phyloP scores from a whole-genome alignment of 2,888 invertebrate species.

The Geophilus truncorum region DNA sequence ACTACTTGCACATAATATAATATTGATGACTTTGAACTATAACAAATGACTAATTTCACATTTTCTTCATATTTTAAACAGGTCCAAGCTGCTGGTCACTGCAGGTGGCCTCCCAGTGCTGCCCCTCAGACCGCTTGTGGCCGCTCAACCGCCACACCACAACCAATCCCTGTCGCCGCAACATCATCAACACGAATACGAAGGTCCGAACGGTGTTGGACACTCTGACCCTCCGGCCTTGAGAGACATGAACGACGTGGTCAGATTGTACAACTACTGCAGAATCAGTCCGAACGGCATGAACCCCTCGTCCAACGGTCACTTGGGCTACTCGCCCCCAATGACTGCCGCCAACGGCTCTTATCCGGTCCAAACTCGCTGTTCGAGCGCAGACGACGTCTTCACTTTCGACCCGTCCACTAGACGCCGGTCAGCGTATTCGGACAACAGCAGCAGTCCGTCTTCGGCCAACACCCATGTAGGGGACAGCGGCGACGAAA shows the following conservation, averaged over 20 bases:
- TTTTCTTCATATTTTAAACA: too few species aligned
- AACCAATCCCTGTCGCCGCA: constrained; percentile 23
- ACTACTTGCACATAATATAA: too few species aligned
- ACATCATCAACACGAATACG: not conserved
- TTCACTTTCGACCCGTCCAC: constrained; percentile 67
- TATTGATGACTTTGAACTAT: too few species aligned
- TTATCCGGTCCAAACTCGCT: constrained; percentile 20
- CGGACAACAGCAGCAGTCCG: constrained; percentile 33
- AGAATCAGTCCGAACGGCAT: constrained; percentile 12
- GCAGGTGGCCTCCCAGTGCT: constrained; percentile 30
- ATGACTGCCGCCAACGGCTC: constrained; percentile 42
- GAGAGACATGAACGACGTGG: constrained; percentile 16
- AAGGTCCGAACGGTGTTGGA: not conserved
- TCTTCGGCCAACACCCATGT: constrained; percentile 35
- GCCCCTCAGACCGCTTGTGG: not conserved
- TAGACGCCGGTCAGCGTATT: constrained; percentile 50
- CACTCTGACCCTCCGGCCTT: constrained; percentile 30
- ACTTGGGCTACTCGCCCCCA: constrained; percentile 47
- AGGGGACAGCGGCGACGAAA: constrained; percentile 35
- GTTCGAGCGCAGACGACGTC: constrained; percentile 1
- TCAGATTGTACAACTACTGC: constrained; percentile 14
- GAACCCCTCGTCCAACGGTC: not conserved
- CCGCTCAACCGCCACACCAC: constrained; percentile 1
- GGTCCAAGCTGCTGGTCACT: constrained; percentile 51
- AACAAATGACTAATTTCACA: too few species aligned